Conservation (phyloP, 2,888 invertebrate species). For the Torymus auratus region DNA sequence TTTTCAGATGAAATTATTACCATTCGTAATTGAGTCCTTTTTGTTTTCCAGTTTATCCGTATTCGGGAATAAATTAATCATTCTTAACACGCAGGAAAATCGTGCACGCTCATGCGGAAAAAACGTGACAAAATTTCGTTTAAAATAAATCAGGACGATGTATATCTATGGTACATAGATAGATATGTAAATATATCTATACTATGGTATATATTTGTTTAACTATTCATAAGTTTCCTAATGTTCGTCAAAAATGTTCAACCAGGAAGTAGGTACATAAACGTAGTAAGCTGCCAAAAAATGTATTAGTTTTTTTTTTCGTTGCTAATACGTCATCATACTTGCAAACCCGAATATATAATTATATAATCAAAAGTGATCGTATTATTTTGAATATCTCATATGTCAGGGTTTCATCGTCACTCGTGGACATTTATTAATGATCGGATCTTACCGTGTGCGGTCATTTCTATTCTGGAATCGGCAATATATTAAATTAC, state of each 20-base stretch:
- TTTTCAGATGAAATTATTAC: not conserved
- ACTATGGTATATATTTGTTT: not conserved
- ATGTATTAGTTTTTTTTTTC: constrained; percentile 29
- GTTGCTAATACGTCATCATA: not conserved
- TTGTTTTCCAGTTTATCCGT: too few relatives aligned
- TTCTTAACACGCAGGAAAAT: too few relatives aligned
- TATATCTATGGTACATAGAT: not conserved
- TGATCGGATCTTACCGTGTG: too few relatives aligned
- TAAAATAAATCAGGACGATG: constrained; percentile 12
- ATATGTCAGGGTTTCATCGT: too few relatives aligned
- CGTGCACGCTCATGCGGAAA: too few relatives aligned
- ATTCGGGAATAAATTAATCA: too few relatives aligned
- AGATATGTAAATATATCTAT: constrained; percentile 14
- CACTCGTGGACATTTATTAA: too few relatives aligned
- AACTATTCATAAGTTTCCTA: constrained; percentile 23
- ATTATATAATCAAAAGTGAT: constrained; percentile 7
- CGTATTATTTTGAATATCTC: not conserved
- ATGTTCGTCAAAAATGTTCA: constrained; percentile 44
- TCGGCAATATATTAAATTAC: too few relatives aligned
- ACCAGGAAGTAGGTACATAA: constrained; percentile 34
- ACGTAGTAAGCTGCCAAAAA: constrained; percentile 35
- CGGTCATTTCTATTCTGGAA: too few relatives aligned
- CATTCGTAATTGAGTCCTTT: too few relatives aligned
- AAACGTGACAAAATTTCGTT: not conserved
- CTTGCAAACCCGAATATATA: not conserved